Base-by-base conservation (phyloP, 2,888 invertebrate genomes). In the Nesidiocoris tenuis region DNA sequence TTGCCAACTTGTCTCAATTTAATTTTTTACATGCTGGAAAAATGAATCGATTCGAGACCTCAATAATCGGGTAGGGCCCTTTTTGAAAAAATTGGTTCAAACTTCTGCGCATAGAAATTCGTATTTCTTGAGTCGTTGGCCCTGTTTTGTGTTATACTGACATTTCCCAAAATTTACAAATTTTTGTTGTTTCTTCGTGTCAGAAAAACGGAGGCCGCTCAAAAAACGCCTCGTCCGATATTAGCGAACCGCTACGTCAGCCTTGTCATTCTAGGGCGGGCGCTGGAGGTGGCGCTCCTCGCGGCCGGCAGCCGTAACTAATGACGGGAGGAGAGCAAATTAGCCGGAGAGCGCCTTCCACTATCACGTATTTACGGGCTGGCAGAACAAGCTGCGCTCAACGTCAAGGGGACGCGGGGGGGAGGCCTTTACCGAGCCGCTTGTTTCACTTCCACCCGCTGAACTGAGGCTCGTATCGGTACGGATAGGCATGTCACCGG, bases 301-400 rank as follows among this genome's bases (percentile, higher is more conserved):
- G 59, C 59, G 59, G 59, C 21, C 61, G 12, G 18, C 18, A 9
- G 61, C 19, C 18, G 61, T 7, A 22, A 7, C 16, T 18, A 61
- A 61, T 12, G 9, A 22, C 19, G 19, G 12, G 19, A 12, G 22
- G 7, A 24, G 25, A 24, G 65, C 65, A 65, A 65, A 65, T 65
- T 65, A 65, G 65, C 16, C 24, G n/a, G 24, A 65, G 59, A 59
- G 59, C 19, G 65, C 65, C 65, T 17, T 65, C 65, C 61, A 18
- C 61, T 61, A 61, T 61, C 19, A 9, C 12, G 61, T 65, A 65
- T 65, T 65, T 65, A 65, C 65, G 16, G 65, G 24, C 65, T 23
- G 24, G 65, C 24, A 9, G 24, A 24, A 65, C 24, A 65, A 65
- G 24, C n/a, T 17, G 65, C 9, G 65, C 7, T 59, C 59, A 39